Base-by-base conservation (phyloP, 2,888 invertebrate genomes). In the Atethmia centrago region DNA sequence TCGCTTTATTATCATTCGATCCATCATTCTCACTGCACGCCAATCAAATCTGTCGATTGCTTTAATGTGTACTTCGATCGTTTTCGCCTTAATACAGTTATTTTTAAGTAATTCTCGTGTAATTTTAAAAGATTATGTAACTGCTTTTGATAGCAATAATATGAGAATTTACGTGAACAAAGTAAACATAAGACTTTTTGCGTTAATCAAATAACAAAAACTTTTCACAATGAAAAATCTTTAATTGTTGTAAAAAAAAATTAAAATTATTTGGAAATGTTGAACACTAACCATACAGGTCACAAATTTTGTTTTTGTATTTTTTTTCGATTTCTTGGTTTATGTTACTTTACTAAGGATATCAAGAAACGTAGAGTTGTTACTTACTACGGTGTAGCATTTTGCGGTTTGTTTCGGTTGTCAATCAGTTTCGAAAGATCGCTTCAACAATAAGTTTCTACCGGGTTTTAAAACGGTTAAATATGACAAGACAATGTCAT, bases 21-120 rank as follows among this genome's bases (percentile, higher is more conserved):
- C 83, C 74, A 85, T 85, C 87, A 87, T 45, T 36, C 40, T 75
- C 68, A 47, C 31, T 68, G 56, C 77, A 76, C 68, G 64, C 69
- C 74, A 62, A 73, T 79, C 71, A 79, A 78, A 59, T 42, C 45
- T 71, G 77, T 55, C 69, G 58, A 81, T 80, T 66, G 61, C 65
- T 36, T 69, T 70, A 45, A 71, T 62, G 25, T 45, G 36, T 62
- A 49, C n/a, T 63, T 10, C n/a, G 56, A 31, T 51, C 61, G 42
- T 58, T 76, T 59, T 59, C 21, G 19, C 51, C 16, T 45, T 53
- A 36, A 12, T 40, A 31, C 28, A 63, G 49, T 21, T 45, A 19
- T 12, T 45, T n/a, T 25, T 28, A 21, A 19, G 36, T 12, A 31
- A 16, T 16, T 21, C 25, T 66, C 8, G 3, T 25, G 8, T 40